Conservation (phyloP, 2,797 vertebrate species). For the Sebastes trivittatus region DNA sequence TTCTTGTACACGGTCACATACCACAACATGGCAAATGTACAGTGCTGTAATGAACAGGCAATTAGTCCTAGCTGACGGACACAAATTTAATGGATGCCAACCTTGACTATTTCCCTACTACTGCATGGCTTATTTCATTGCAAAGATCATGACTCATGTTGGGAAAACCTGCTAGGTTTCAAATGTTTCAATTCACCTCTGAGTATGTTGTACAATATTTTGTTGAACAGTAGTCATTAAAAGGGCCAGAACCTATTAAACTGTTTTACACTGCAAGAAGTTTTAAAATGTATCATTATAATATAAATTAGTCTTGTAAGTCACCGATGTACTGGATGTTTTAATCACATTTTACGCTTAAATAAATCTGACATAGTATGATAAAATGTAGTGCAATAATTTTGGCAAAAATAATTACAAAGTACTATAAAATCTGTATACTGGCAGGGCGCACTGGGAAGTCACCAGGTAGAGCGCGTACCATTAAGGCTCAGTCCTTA, state of each 20-base stretch:
- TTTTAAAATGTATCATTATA: background rate
- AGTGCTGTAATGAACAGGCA: constrained; percentile 18
- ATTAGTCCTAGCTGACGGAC: constrained; percentile 10
- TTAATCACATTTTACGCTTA: background rate
- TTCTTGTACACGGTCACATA: constrained; percentile 61
- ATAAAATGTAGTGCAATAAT: background rate
- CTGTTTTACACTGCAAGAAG: background rate
- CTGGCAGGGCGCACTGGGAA: too few relatives aligned
- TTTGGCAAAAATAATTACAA: background rate
- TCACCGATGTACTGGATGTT: background rate
- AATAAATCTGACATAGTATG: background rate
- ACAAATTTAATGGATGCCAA: background rate
- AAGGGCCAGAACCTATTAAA: background rate
- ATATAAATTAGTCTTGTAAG: background rate
- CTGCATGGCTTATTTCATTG: background rate
- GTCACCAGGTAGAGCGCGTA: too few relatives aligned
- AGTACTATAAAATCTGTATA: background rate
- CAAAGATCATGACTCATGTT: background rate
- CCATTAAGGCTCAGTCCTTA: too few relatives aligned
- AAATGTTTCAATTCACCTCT: background rate
- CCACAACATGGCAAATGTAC: constrained; percentile 42
- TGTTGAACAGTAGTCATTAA: background rate
- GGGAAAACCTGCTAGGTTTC: background rate
- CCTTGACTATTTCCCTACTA: background rate
- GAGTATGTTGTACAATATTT: background rate